Conservation (phyloP, 2,888 invertebrate species). For the Nudaria mundana region DNA sequence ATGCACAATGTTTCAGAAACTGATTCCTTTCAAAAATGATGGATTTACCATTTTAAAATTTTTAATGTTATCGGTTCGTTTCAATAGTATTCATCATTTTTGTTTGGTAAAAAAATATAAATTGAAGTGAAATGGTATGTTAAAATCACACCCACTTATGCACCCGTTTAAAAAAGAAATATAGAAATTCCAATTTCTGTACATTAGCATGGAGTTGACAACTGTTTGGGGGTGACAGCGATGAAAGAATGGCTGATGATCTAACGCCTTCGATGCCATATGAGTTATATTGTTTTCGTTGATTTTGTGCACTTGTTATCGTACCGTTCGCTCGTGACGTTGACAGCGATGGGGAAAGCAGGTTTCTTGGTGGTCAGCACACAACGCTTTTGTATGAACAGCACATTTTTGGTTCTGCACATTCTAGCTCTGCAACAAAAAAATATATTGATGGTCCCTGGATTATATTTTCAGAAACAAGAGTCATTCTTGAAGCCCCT, state of each 20-base stretch:
- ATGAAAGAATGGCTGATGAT: conserved; percentile 64
- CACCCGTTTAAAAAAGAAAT: conserved; percentile 46
- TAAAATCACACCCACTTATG: conserved; percentile 42
- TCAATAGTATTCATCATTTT: conserved; percentile 48
- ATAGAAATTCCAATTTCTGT: conserved; percentile 72
- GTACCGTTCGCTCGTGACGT: conserved; percentile 46
- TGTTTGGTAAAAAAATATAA: conserved; percentile 39
- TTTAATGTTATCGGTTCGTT: neutral
- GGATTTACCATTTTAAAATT: conserved; percentile 18
- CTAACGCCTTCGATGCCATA: conserved; percentile 71
- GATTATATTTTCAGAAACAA: conserved; percentile 86
- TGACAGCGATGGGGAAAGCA: conserved; percentile 51
- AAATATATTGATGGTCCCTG: conserved; percentile 24
- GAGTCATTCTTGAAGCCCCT: conserved; percentile 97
- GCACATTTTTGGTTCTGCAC: conserved; percentile 73
- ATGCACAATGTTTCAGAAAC: conserved; percentile 55
- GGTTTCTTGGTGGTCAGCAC: conserved; percentile 62
- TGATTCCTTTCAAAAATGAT: conserved; percentile 50
- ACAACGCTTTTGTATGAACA: conserved; percentile 68
- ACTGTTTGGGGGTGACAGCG: conserved; percentile 49
- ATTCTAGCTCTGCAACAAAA: conserved; percentile 9
- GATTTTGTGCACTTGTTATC: conserved; percentile 57
- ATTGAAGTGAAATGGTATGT: conserved; percentile 28
- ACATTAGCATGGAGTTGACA: conserved; percentile 73
- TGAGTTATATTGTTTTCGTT: conserved; percentile 56